Base-by-base conservation (phyloP, 2,888 invertebrate species). In the Parelbella ahira region DNA sequence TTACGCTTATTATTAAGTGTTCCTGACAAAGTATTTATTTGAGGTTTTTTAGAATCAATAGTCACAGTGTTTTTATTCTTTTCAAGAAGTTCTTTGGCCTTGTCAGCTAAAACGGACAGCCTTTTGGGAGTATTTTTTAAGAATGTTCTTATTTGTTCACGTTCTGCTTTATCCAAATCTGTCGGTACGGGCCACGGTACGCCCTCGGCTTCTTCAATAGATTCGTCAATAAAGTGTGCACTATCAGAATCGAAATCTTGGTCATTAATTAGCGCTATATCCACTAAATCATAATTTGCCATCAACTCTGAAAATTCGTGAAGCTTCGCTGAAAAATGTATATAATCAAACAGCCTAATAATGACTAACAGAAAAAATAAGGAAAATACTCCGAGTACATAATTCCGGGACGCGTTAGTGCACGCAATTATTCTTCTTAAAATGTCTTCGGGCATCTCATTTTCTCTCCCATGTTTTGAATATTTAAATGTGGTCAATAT, bases 311-410 rank as follows among this genome's bases (percentile, higher is more conserved):
- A 71, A 46, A 82, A 76, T 47, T 82, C 78, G 10, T 69, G 59
- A 11, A 81, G 60, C 51, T 76, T 82, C 1, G 78, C 78, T 56
- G 80, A 71, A 65, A 81, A 81, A 41, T 51, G 56, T 6, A 81
- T 54, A 51, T 60, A 70, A 24, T 81, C 80, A 33, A 66, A 47
- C 29, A 81, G 46, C 50, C 83, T 69, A 51, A 69, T 59, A 9
- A 51, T 56, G 0, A 78, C 66, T 1, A 82, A 46, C 1, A 70
- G 10, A 24, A 69, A 75, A 52, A 81, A 78, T 21, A 84, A 44
- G 3, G 81, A 80, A 33, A 82, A 66, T 1, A 58, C 61, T 4
- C 69, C 77, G 1, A 83, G 64, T 9, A 81, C 55, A 45, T 71
- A 76, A 49, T 82, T 75, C 56, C 73, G 68, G 3, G 58, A 63